Evolutionary conservation across 64 coral and sea anemone species (phyloP).

Genomic region (Pachyseris speciosa): DNA sequence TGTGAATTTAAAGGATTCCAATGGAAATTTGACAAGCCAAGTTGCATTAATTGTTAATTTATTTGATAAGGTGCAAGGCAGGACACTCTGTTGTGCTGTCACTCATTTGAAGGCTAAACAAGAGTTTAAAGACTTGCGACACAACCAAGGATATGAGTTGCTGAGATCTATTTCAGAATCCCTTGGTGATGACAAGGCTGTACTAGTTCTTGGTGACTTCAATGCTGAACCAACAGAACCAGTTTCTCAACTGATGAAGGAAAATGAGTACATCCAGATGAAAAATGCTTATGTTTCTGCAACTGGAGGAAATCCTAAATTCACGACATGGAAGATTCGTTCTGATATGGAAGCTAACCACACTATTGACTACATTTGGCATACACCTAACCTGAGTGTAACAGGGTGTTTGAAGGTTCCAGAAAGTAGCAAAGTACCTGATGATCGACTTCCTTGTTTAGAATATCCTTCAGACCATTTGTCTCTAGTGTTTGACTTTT

Average conservation of each 20-base stretch:
- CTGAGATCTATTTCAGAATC: slow-evolving; percentile 62
- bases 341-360: slow-evolving; percentile 85
- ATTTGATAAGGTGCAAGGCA: slow-evolving; percentile 39
- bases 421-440: slow-evolving; percentile 23
- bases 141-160: slow-evolving; percentile 63
- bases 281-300: slow-evolving; percentile 76
- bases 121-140: slow-evolving; percentile 64
- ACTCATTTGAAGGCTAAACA: slow-evolving; percentile 96
- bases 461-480: slow-evolving; percentile 94
- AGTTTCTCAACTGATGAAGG: slow-evolving; percentile 81
- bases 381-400: slow-evolving; percentile 67
- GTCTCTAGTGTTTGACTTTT: slow-evolving; percentile 91
- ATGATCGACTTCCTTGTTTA: slow-evolving; percentile 61
- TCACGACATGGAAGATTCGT: slow-evolving; percentile 92
- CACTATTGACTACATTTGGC: slow-evolving; percentile 95
- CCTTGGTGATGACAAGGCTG: slow-evolving; percentile 41
- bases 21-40: slow-evolving; percentile 78
- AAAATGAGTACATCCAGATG: slow-evolving; percentile 62
- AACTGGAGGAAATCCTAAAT: slow-evolving; percentile 58
- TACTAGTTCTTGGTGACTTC: slow-evolving; percentile 90
- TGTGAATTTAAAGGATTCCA: slow-evolving; percentile 52
- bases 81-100: slow-evolving; percentile 61
- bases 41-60: slow-evolving; percentile 83
- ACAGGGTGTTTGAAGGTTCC: slow-evolving; percentile 71
- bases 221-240: slow-evolving; percentile 93